Evolutionary conservation across 2,888 invertebrate species (phyloP).

Genomic region (Standfussiana lucernea): DNA sequence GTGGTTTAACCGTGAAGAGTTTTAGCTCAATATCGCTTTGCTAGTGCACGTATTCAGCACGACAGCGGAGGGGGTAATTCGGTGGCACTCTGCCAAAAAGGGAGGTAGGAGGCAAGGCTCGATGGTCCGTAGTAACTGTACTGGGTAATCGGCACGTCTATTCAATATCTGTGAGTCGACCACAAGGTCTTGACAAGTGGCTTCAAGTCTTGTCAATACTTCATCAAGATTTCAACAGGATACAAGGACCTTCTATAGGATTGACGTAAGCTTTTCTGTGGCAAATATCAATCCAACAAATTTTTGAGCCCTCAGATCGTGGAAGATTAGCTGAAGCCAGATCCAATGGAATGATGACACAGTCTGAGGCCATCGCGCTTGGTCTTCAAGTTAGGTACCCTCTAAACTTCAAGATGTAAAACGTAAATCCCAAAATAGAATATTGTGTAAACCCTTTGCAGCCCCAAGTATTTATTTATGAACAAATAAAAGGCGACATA

Average conservation of each 20-base stretch:
- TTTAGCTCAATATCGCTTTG: not conserved
- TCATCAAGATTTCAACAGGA: not conserved
- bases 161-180: not conserved
- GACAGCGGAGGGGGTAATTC: constrained; percentile 25
- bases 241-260: not conserved
- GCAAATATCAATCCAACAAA: not conserved
- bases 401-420: constrained; percentile 10
- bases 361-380: not conserved
- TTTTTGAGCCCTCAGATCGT: not conserved
- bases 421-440: not conserved
- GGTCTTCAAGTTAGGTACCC: not conserved
- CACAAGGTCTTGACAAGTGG: not conserved
- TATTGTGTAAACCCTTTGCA: constrained; percentile 22
- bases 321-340: not conserved
- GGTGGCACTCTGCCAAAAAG: constrained; percentile 19
- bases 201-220: not conserved
- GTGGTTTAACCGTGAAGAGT: not conserved
- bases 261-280: not conserved
- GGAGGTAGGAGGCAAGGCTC: not conserved
- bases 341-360: not conserved
- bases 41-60: not conserved
- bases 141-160: not conserved
- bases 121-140: not conserved
- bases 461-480: constrained; percentile 22
- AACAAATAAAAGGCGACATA: constrained; percentile 36